phyloP scores from a whole-genome alignment of 2,888 invertebrate genomes.

The Zhuqinia jingwanae region DNA sequence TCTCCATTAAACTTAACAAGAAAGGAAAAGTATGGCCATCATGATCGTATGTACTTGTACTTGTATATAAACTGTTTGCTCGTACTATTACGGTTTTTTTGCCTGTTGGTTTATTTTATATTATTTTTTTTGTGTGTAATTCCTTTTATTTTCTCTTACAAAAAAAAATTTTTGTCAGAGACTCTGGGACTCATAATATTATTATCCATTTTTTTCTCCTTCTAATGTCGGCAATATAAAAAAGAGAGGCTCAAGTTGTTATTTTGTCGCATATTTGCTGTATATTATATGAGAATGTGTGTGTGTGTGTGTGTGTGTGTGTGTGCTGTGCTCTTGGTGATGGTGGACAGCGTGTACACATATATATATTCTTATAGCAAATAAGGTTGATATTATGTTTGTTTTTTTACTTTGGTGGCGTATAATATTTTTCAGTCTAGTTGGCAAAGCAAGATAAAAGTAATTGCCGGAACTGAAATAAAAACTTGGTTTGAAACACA shows the following conservation, averaged over 20 bases:
- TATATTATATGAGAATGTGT: not conserved
- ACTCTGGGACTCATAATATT: too few relatives aligned
- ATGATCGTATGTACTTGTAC: too few relatives aligned
- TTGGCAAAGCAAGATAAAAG: slow-evolving; percentile 64
- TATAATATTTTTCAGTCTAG: not conserved
- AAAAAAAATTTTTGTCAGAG: too few relatives aligned
- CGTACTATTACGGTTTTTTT: too few relatives aligned
- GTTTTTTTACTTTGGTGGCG: too few relatives aligned
- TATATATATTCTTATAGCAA: too few relatives aligned
- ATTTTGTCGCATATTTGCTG: not conserved
- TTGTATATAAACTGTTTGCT: too few relatives aligned
- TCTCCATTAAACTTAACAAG: too few relatives aligned
- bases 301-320: not conserved
- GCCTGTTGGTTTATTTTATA: not conserved
- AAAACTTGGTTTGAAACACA: slow-evolving; percentile 60
- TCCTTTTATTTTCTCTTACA: too few relatives aligned
- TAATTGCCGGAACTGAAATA: slow-evolving; percentile 68
- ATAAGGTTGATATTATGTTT: too few relatives aligned
- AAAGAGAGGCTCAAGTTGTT: not conserved
- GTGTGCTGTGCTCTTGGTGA: too few relatives aligned
- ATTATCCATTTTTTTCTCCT: not conserved
- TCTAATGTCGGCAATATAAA: not conserved
- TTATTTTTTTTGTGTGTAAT: not conserved
- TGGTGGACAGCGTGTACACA: too few relatives aligned
- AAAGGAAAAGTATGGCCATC: not conserved